Conservation (phyloP, 2,888 invertebrate species). For the Gastracanthus pulcherrimus region DNA sequence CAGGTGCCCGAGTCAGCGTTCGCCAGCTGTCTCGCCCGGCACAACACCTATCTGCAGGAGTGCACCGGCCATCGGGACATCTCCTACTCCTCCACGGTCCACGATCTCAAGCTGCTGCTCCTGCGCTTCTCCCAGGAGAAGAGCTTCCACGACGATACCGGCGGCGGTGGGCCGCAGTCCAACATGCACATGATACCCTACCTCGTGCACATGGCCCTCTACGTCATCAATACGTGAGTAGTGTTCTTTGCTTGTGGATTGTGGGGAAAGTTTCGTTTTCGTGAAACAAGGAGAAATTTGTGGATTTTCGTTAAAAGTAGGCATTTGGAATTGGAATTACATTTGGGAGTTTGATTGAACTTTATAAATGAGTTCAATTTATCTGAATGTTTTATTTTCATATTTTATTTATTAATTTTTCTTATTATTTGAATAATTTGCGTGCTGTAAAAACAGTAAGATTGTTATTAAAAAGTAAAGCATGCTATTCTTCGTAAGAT, state of each 20-base stretch:
- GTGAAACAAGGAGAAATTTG: too few relatives aligned
- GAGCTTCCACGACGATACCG: constrained; percentile 98
- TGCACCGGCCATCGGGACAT: constrained; percentile 88
- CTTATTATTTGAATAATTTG: too few relatives aligned
- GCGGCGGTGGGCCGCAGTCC: constrained; percentile 97
- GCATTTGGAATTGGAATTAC: too few relatives aligned
- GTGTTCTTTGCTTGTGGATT: not conserved
- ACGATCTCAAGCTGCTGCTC: constrained; percentile 94
- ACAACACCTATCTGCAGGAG: constrained; percentile 90
- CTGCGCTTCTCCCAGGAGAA: constrained; percentile 94
- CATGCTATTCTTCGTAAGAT: too few relatives aligned
- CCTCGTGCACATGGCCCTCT: constrained; percentile 95
- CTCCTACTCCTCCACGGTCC: constrained; percentile 89
- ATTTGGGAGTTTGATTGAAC: too few relatives aligned
- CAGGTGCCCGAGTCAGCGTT: constrained; percentile 95
- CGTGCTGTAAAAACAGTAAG: too few relatives aligned
- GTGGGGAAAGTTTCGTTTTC: constrained; percentile 15
- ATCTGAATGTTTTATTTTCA: too few relatives aligned
- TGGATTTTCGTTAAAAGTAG: too few relatives aligned
- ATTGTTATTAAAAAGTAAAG: too few relatives aligned
- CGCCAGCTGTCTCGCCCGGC: constrained; percentile 94
- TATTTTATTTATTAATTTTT: too few relatives aligned
- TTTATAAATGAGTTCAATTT: too few relatives aligned
- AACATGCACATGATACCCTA: constrained; percentile 98
- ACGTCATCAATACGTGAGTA: constrained; percentile 91